These are phyloP conservation scores for Atta texana DNA, from an alignment of 1,140 invertebrate genomes.

Conservation along the genomic window DNA sequence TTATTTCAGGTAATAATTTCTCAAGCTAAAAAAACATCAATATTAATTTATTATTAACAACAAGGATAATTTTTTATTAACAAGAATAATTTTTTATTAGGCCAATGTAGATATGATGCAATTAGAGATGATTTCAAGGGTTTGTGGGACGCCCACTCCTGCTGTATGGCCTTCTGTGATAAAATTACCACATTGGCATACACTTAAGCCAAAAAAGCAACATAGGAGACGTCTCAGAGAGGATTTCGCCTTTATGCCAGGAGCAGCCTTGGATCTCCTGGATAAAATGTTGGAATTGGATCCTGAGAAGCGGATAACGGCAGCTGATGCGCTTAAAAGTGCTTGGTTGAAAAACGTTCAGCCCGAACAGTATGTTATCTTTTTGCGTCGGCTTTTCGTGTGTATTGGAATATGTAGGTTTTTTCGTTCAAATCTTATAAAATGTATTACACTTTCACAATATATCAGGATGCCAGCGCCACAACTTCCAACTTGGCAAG, in stretches of 20 bases:
- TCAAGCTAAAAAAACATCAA: not conserved
- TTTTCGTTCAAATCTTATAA: slow-evolving; percentile 54
- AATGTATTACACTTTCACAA: slow-evolving; percentile 24
- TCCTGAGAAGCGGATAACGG: slow-evolving; percentile 96
- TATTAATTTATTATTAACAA: slow-evolving; percentile 46
- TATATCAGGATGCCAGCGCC: slow-evolving; percentile 91
- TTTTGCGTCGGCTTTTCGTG: slow-evolving; percentile 14
- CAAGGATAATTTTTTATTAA: slow-evolving; percentile 76
- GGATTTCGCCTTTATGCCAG: slow-evolving; percentile 97
- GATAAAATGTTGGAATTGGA: slow-evolving; percentile 99
- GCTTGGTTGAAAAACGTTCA: slow-evolving; percentile 97
- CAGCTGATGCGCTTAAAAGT: slow-evolving; percentile 97
- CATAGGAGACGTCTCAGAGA: slow-evolving; percentile 96
- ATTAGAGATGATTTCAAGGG: slow-evolving; percentile 96
- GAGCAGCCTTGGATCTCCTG: slow-evolving; percentile 95
- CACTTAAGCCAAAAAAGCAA: slow-evolving; percentile 96
- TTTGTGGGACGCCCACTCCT: slow-evolving; percentile 98
- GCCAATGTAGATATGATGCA: slow-evolving; percentile 97
- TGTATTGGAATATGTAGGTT: not conserved
- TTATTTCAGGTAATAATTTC: slow-evolving; percentile 92
- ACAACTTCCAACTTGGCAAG: slow-evolving; percentile 97
- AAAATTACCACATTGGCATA: slow-evolving; percentile 96
- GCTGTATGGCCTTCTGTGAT: slow-evolving; percentile 99
- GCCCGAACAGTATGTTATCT: slow-evolving; percentile 93
- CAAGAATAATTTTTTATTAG: slow-evolving; percentile 81